A percentile compares a stretch with the other conserved stretches of the same genome.
These are phyloP conservation scores for Adrianichthys oophorus DNA, from an alignment of 2,797 vertebrate genomes.

Conservation along the genomic window DNA sequence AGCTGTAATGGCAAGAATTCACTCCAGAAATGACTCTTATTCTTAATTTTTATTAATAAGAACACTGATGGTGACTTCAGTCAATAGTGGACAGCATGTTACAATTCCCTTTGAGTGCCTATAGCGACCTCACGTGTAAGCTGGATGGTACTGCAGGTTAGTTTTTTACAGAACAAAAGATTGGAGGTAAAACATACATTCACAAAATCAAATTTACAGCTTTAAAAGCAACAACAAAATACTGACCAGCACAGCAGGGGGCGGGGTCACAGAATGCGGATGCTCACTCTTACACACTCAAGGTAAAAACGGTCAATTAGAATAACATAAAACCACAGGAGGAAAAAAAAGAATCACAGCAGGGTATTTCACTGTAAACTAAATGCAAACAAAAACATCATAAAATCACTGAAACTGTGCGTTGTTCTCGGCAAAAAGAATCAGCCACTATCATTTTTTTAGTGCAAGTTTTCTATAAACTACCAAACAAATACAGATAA, in stretches of 20 bases:
- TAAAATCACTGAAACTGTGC: constrained; percentile 47
- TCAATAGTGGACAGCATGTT: constrained; percentile 75
- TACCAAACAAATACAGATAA: constrained; percentile 65
- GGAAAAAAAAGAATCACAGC: constrained; percentile 7
- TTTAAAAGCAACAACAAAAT: constrained; percentile 58
- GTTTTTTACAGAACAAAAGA: constrained; percentile 66
- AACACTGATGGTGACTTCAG: constrained; percentile 94
- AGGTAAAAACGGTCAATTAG: no score
- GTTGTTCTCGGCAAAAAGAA: constrained; percentile 53
- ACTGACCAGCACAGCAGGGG: constrained; percentile 42
- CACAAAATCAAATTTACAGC: constrained; percentile 57
- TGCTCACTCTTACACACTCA: constrained; percentile 1
- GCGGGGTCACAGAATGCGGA: constrained; percentile 10
- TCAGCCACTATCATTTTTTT: constrained; percentile 52
- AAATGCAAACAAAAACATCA: constrained; percentile 24
- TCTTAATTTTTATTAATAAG: constrained; percentile 90
- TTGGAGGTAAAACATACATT: constrained; percentile 56
- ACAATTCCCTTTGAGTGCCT: constrained; percentile 45
- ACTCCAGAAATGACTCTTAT: constrained; percentile 40
- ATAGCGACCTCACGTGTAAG: constrained; percentile 68
- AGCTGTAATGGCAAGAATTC: constrained; percentile 15
- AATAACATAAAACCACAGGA: no score
- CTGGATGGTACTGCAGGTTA: constrained; percentile 70
- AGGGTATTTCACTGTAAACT: constrained; percentile 6
- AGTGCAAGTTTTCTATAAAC: constrained; percentile 56